Evolutionary conservation across 2,113 vertebrate species (phyloP).

Genomic region (Halcyon senegalensis): DNA sequence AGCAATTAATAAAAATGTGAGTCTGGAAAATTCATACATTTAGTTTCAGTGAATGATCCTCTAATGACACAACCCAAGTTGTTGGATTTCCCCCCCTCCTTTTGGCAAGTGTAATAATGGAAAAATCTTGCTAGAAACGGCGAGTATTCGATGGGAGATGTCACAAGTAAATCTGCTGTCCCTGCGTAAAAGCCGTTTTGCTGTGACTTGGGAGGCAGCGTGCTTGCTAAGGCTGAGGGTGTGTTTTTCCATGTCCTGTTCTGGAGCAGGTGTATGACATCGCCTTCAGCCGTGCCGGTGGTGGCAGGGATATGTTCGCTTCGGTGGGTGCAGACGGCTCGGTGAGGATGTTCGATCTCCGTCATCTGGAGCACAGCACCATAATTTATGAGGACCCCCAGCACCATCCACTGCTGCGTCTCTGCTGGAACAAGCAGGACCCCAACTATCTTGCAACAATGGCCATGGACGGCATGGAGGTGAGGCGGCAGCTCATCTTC

Average conservation of each 20-base stretch:
- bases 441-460: conserved; percentile 98
- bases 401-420: conserved; percentile 94
- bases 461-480: conserved; percentile 99
- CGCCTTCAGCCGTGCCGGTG: conserved; percentile 95
- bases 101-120: neutral
- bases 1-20: neutral
- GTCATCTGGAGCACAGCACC: conserved; percentile 98
- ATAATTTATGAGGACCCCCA: conserved; percentile 99
- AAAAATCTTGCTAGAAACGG: neutral
- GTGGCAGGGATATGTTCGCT: conserved; percentile 96
- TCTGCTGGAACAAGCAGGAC: conserved; percentile 99
- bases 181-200: neutral
- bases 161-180: accelerated
- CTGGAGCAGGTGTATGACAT: conserved; percentile 94
- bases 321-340: conserved; percentile 97
- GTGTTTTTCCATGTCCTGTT: neutral
- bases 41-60: neutral
- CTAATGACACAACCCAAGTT: neutral
- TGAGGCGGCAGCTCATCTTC: conserved; percentile 28
- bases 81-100: neutral
- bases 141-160: too few relatives aligned
- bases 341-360: conserved; percentile 96
- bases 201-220: neutral
- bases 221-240: neutral
- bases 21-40: accelerated